Base-by-base conservation (phyloP, 2,113 vertebrate species). In the Campylomormyrus numenius region DNA sequence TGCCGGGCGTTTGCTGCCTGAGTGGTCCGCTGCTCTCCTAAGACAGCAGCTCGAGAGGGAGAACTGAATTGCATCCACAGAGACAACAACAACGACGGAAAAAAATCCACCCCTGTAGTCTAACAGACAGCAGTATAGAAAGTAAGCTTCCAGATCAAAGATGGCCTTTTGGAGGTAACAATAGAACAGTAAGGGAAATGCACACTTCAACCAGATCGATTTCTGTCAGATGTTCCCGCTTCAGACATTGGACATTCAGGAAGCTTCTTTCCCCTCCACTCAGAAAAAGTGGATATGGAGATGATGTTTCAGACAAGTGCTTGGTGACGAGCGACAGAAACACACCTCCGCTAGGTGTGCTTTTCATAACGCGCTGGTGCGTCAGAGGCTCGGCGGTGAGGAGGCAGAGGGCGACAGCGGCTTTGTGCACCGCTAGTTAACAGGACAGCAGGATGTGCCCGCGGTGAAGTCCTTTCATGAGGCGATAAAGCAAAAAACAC, bases 131-230 rank as follows among this genome's bases (percentile, higher is more conserved):
- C 9, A n/a, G 3, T 42, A 39, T 53, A 53, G 48, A 87, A 39
- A 31, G 85, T 15, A 56, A 86, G 85, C 85, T 53, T 87, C 50
- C 85, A 87, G n/a, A 87, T 35, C 85, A 87, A 39, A 87, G 31
- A 87, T 42, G 50, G 85, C 49, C 50, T 56, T 31, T 53, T 56
- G 85, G 31, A 31, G 15, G 85, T 7, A 87, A 87, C 49, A 87
- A 53, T 31, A 56, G 50, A 87, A 53, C 31, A 56, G 0, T 53
- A 39, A 9, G 27, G 48, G 10, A 53, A 53, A 87, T 35, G 15
- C 15, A 39, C 17, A n/a, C 50, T 56, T 15, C 31, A 10, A 35
- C 31, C 17, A 56, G 50, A 87, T 87, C 49, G 31, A 87, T 87
- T 87, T 87, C 15, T 39, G 50, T 87, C 50, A 35, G 31, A 87